Percentiles rank a stretch among this genome's conserved stretches.
Evolutionary conservation across 2,888 invertebrate genomes (phyloP).

Genomic region (Leptinotarsa rubiginosa): DNA sequence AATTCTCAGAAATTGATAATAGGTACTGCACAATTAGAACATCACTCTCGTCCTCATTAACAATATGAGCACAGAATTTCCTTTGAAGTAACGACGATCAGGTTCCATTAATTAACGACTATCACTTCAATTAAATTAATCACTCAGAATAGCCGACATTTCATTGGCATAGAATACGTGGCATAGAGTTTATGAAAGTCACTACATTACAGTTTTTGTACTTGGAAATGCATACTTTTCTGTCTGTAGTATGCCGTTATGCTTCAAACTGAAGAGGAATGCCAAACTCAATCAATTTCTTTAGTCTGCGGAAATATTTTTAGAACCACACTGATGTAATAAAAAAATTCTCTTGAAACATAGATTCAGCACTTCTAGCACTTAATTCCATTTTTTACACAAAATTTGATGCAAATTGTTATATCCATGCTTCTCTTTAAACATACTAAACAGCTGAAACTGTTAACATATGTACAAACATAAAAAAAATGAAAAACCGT

Average conservation of each 20-base stretch:
- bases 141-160: conserved; percentile 24
- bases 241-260: conserved; percentile 12
- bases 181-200: conserved; percentile 2
- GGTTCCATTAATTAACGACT: conserved; percentile 27
- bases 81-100: conserved; percentile 21
- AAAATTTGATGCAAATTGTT: no score
- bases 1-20: neutral
- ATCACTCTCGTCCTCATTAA: conserved; percentile 11
- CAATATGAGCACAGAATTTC: conserved; percentile 5
- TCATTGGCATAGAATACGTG: conserved; percentile 14
- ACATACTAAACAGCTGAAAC: no score
- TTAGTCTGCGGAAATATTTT: no score
- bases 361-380: no score
- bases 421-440: no score
- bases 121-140: conserved; percentile 29
- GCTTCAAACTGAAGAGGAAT: neutral
- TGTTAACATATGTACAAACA: no score
- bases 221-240: conserved; percentile 18
- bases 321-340: no score
- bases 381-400: no score
- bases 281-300: no score
- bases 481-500: no score
- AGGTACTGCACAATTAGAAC: neutral
- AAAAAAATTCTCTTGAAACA: no score
- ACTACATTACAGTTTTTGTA: conserved; percentile 21